Evolutionary conservation across 2,888 invertebrate species (phyloP), one percentile per base, ranked within the genome.

Genomic region (Nomada ruficornis): DNA sequence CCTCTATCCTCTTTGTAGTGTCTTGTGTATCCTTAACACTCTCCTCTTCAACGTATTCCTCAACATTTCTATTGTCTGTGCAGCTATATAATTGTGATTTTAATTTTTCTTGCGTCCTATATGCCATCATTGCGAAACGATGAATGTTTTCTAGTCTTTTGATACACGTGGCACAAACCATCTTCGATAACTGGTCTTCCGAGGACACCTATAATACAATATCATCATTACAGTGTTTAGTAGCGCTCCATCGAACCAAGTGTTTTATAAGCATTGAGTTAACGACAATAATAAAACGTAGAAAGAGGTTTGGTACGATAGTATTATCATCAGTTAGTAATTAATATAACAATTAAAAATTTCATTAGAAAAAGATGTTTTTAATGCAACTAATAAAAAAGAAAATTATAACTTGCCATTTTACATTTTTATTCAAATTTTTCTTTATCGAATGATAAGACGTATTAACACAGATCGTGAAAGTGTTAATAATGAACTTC

Each of bases 131-230:
- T 81, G 96, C 96, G 91, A 96, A 96, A 76, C 95, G 95, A 92
- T 96, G 96, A 73, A 96, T 95, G 65, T 94, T 95, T 89, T 96
- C 96, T 86, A 96, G 91, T 94, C 95, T 96, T 70, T 95, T 95
- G 86, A 95, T 95, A 89, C 96, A 96, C 83, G 95, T 94, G 73
- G 95, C 94, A 90, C 96, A 96, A 87, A 96, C 95, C 94, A 96
- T 95, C 94, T 96, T 96, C 10, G 96, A 96, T 84, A 96, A 94
- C 89, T 95, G 95, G 91, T 96, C 96, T 91, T 96, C 95, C 89
- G 95, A 94, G 70, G 95, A 95, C 77, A 96, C 95, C 96, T 96
- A 92, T 69, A 82, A 89, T 10, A 80, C 77, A 85, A 62, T 26
- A 71, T 55, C 42, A 65, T 54, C 47, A 20, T 62, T 44, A 20